Evolutionary conservation across 30 jellyfish, hydroid and myxozoan species (phyloP).

Genomic region (Morbakka virulenta): DNA sequence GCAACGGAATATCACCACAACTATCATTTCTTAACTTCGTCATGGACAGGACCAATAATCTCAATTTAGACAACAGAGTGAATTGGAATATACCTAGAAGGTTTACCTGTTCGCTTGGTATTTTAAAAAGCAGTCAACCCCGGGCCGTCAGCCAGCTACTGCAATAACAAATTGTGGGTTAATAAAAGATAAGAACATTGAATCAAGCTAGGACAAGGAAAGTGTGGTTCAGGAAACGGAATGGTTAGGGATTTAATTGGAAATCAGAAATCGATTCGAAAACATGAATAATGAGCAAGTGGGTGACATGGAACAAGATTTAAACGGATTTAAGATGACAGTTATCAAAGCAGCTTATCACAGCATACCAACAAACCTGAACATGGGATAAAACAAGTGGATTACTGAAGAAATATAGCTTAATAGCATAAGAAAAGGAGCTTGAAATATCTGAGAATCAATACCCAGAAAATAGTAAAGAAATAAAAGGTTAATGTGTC

Average conservation of each 20-base stretch:
- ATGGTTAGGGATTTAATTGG: no score
- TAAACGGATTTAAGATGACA: background rate
- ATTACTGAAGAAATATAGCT: conserved; percentile 17
- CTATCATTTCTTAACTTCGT: conserved; percentile 5
- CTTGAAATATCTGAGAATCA: background rate
- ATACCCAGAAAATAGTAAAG: background rate
- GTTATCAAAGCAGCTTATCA: background rate
- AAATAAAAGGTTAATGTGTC: conserved; percentile 5
- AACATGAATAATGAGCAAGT: background rate
- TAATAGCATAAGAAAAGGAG: background rate
- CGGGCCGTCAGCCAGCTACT: no score
- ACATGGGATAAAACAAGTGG: background rate
- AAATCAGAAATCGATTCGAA: background rate
- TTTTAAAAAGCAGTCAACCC: no score
- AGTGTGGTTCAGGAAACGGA: no score
- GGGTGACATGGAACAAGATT: background rate
- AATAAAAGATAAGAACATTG: no score
- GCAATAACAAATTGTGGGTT: no score
- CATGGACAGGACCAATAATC: conserved; percentile 13
- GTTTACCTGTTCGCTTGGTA: no score
- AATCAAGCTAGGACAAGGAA: no score
- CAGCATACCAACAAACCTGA: background rate
- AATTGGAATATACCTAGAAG: no score
- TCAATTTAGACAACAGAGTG: no score
- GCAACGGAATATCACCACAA: conserved; percentile 13